Evolutionary conservation across 2,797 vertebrate species (phyloP).

Genomic region (Balearica regulorum): DNA sequence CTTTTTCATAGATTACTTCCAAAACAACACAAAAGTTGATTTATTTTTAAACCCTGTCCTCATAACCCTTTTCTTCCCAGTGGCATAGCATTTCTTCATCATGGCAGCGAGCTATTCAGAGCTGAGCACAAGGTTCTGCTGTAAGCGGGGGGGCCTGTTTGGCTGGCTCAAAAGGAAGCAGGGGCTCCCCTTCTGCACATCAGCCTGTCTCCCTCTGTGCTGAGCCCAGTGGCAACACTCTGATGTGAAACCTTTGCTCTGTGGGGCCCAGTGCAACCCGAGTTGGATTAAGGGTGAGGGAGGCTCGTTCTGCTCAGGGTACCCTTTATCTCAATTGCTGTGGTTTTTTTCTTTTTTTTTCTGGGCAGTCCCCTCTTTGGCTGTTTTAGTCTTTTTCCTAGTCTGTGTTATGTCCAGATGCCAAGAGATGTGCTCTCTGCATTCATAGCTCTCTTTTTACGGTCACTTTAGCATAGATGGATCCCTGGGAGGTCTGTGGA

Average conservation of each 20-base stretch:
- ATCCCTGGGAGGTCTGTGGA: not conserved
- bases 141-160: not conserved
- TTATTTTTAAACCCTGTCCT: conserved; percentile 34
- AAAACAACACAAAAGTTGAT: conserved; percentile 23
- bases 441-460: not conserved
- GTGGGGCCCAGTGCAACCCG: fast-evolving
- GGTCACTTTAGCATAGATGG: not conserved
- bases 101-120: not conserved
- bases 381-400: not conserved
- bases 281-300: fast-evolving
- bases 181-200: not conserved
- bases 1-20: conserved; percentile 24
- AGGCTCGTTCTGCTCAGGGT: not conserved
- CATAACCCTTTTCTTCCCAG: not conserved
- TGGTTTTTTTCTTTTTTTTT: no score
- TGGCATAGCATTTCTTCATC: fast-evolving
- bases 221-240: not conserved
- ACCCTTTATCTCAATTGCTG: not conserved
- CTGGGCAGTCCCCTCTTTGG: not conserved
- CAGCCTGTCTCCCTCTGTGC: not conserved
- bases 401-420: not conserved
- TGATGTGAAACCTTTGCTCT: not conserved
- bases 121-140: not conserved
- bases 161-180: not conserved
- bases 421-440: not conserved